Conservation (phyloP, 2,888 invertebrate species). For the Timandra comae region DNA sequence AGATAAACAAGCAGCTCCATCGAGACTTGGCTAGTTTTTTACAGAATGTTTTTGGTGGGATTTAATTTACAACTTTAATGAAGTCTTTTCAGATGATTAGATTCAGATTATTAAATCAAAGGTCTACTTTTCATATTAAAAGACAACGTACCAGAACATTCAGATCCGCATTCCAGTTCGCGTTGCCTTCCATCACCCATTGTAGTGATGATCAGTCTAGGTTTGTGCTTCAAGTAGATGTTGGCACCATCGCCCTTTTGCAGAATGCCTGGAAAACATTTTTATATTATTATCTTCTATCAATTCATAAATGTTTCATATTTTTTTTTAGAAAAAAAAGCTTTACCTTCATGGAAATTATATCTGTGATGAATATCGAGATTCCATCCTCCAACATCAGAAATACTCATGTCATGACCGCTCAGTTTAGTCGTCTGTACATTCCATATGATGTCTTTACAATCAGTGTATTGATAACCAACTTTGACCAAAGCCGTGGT, state of each 20-base stretch:
- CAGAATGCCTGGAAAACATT: constrained; percentile 88
- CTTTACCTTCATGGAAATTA: constrained; percentile 95
- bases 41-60: too few species aligned
- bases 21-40: too few species aligned
- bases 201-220: constrained; percentile 91
- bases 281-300: too few species aligned
- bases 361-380: constrained; percentile 98
- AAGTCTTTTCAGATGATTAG: too few species aligned
- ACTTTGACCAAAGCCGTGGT: constrained; percentile 96
- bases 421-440: constrained; percentile 95
- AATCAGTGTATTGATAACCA: constrained; percentile 96
- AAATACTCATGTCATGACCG: constrained; percentile 97
- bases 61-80: too few species aligned
- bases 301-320: constrained; percentile 15
- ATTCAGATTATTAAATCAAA: too few species aligned
- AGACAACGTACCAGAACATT: constrained; percentile 46
- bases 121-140: too few species aligned
- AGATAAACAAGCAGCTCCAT: too few species aligned
- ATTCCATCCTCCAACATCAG: constrained; percentile 98
- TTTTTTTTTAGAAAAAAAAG: not conserved
- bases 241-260: constrained; percentile 99
- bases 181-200: constrained; percentile 95
- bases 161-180: constrained; percentile 85
- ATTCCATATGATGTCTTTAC: constrained; percentile 96
- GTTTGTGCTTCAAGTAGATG: constrained; percentile 94